phyloP scores from a whole-genome alignment of 2,113 vertebrate species.

The Melanocharis versteri region DNA sequence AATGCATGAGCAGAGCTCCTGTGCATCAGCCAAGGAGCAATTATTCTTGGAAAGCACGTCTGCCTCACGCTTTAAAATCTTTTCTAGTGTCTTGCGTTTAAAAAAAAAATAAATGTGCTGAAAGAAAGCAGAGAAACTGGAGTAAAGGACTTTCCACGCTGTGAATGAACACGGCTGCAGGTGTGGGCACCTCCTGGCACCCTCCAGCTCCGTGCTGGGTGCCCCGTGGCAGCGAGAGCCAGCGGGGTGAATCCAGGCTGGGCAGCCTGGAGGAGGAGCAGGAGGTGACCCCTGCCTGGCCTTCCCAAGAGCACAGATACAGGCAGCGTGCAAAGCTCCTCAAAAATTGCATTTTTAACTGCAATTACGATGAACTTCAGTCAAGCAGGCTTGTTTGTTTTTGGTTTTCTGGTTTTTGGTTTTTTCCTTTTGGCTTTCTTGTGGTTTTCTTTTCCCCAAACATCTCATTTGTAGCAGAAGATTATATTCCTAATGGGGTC shows the following conservation, averaged over 20 bases:
- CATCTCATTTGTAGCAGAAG: slow-evolving; percentile 54
- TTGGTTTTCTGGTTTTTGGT: neutral
- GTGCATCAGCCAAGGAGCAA: slow-evolving; percentile 58
- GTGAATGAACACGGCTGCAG: neutral
- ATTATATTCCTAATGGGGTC: slow-evolving; percentile 43
- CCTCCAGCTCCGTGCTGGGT: neutral
- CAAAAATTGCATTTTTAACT: neutral
- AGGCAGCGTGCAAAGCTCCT: neutral
- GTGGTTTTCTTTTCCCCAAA: neutral
- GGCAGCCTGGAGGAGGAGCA: neutral
- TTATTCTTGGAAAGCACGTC: slow-evolving; percentile 58
- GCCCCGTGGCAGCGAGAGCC: neutral
- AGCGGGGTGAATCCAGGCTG: neutral
- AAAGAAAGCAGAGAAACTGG: neutral
- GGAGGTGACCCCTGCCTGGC: neutral
- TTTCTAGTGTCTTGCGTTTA: neutral
- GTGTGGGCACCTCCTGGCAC: neutral
- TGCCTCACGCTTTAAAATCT: slow-evolving; percentile 16
- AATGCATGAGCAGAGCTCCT: slow-evolving; percentile 57
- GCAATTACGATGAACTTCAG: neutral
- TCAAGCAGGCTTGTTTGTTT: neutral
- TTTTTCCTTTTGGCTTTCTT: neutral
- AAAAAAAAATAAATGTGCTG: neutral
- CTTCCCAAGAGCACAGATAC: neutral
- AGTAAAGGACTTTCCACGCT: neutral